Evolutionary conservation across 2,113 vertebrate species (phyloP).

Genomic region (Cranoglanis bouderius): DNA sequence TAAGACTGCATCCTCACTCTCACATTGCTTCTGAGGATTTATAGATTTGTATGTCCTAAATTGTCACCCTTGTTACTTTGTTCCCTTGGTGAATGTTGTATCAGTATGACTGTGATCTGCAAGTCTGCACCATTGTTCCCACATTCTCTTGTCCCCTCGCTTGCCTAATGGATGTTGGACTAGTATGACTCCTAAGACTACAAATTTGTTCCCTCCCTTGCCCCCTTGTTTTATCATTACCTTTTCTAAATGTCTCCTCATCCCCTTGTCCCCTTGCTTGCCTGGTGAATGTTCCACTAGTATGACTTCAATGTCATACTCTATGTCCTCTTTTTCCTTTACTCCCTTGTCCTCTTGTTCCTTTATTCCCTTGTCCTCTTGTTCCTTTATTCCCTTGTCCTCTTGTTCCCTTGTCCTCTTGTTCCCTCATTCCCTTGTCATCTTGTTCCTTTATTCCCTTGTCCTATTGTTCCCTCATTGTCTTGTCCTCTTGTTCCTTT

Average conservation of each 20-base stretch:
- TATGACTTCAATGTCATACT: too few species aligned
- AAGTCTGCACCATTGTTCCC: not conserved
- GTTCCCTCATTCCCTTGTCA: not conserved
- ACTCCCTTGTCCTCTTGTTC: too few species aligned
- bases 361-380: too few species aligned
- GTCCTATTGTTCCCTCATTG: not conserved
- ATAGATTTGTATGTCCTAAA: too few species aligned
- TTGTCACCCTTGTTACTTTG: too few species aligned
- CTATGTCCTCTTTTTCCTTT: too few species aligned
- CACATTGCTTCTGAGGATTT: not conserved
- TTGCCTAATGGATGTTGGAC: not conserved
- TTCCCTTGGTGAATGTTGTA: not conserved
- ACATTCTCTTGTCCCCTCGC: not conserved
- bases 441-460: not conserved
- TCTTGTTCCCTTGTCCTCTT: not conserved
- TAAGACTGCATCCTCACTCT: too few species aligned
- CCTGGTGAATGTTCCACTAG: too few species aligned
- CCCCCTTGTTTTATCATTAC: not conserved
- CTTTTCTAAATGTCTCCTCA: not conserved
- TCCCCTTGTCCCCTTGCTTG: not conserved
- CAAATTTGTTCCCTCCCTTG: not conserved
- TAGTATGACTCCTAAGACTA: not conserved
- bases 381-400: too few species aligned
- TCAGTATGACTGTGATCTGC: not conserved
- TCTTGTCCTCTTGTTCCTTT: not conserved